phyloP scores from a whole-genome alignment of 23 tunicate species.

The Ciona savignyi region DNA sequence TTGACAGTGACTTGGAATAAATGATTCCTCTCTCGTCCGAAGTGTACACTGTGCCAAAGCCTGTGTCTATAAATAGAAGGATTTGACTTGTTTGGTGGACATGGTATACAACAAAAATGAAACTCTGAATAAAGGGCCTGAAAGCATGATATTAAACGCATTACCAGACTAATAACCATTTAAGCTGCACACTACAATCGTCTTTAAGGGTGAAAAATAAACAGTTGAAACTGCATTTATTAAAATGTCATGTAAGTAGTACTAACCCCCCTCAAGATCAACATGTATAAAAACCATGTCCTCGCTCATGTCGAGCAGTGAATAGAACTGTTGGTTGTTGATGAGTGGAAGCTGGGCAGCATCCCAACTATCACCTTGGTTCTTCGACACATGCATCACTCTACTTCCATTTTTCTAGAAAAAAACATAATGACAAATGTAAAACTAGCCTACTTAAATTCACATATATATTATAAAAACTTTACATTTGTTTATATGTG shows the following conservation, averaged over 20 bases:
- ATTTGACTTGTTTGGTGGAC: too few species aligned
- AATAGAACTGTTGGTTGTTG: slow-evolving; percentile 64
- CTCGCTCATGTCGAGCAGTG: slow-evolving; percentile 83
- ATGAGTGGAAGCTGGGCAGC: slow-evolving; percentile 90
- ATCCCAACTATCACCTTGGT: slow-evolving; percentile 66
- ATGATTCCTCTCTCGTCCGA: slow-evolving; percentile 87
- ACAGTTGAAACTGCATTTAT: too few species aligned
- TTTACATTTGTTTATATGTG: too few species aligned
- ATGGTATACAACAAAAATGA: too few species aligned
- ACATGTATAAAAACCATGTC: slow-evolving; percentile 95
- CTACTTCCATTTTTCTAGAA: slow-evolving; percentile 64
- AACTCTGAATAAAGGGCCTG: too few species aligned
- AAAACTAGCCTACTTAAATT: too few species aligned
- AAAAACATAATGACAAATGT: neutral
- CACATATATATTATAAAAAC: too few species aligned
- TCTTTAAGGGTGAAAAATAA: too few species aligned
- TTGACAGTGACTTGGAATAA: slow-evolving; percentile 66
- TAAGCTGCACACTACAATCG: too few species aligned
- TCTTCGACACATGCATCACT: slow-evolving; percentile 90
- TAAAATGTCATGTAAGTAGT: neutral
- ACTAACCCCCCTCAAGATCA: slow-evolving; percentile 22
- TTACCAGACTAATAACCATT: too few species aligned
- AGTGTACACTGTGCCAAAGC: slow-evolving; percentile 81
- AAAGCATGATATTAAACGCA: too few species aligned
- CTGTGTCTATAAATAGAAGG: slow-evolving; percentile 41